Percentiles rank a stretch among this genome's conserved stretches.
phyloP scores from a whole-genome alignment of 2,888 invertebrate genomes.

The Myopa testacea region DNA sequence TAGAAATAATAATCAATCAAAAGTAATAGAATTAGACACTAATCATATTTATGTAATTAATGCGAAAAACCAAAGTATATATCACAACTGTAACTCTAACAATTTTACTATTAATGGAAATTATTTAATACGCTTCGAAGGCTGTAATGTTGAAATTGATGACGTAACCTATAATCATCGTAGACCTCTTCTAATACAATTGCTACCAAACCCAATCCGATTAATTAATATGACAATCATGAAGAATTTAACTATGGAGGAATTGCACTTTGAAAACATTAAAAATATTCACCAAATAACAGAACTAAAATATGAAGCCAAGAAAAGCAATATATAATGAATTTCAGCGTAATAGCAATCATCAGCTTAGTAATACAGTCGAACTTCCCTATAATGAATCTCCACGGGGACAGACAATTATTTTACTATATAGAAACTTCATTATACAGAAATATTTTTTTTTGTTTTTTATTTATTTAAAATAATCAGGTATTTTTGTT shows the following conservation, averaged over 20 bases:
- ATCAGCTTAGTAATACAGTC: constrained; percentile 2
- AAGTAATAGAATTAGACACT: constrained; percentile 27
- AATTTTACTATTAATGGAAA: constrained; percentile 30
- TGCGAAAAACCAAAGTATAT: constrained; percentile 25
- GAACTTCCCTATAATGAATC: no score
- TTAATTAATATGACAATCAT: constrained; percentile 27
- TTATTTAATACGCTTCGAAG: constrained; percentile 25
- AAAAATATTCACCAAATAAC: constrained; percentile 23
- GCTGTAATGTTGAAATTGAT: constrained; percentile 31
- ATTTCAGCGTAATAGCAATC: constrained; percentile 11
- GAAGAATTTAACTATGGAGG: constrained; percentile 23
- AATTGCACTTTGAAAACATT: constrained; percentile 23
- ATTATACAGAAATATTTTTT: no score
- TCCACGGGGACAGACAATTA: no score
- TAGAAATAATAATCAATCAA: constrained; percentile 20
- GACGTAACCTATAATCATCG: constrained; percentile 22
- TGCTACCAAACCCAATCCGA: constrained; percentile 23
- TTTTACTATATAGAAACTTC: no score
- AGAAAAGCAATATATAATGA: constrained; percentile 18
- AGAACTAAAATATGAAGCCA: constrained; percentile 29
- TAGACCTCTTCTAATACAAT: constrained; percentile 22
- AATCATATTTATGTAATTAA: constrained; percentile 25
- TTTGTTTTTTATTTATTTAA: no score
- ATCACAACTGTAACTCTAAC: constrained; percentile 28
- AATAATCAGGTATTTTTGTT: no score